These are phyloP conservation scores for Emydocephalus ijimae DNA, from an alignment of 2,113 vertebrate species.

Conservation along the genomic window DNA sequence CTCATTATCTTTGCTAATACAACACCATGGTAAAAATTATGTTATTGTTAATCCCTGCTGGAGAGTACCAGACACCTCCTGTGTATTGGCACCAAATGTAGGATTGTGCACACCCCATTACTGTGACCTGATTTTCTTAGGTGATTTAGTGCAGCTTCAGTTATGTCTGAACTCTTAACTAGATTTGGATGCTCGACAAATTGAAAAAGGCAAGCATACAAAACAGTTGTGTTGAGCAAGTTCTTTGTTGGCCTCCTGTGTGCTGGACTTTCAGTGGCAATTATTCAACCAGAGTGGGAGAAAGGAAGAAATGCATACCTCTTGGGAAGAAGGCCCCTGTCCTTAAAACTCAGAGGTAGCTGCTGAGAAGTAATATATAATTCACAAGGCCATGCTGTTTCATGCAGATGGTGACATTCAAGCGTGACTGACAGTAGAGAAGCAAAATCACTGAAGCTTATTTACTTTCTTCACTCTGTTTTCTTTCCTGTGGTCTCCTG, in stretches of 20 bases:
- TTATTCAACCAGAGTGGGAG: slow-evolving; percentile 44
- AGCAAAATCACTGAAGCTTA: slow-evolving; percentile 33
- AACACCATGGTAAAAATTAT: slow-evolving; percentile 11
- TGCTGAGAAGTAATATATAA: slow-evolving; percentile 64
- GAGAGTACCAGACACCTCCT: slow-evolving; percentile 29
- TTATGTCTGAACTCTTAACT: neutral
- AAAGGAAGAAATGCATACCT: slow-evolving; percentile 45
- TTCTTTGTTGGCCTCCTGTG: slow-evolving; percentile 3
- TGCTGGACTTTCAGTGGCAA: slow-evolving; percentile 38
- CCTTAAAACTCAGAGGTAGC: slow-evolving; percentile 44
- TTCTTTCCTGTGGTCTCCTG: slow-evolving; percentile 30
- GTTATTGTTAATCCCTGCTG: slow-evolving; percentile 41
- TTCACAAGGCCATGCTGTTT: slow-evolving; percentile 63
- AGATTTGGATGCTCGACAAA: neutral
- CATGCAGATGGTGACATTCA: slow-evolving; percentile 65
- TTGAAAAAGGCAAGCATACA: neutral
- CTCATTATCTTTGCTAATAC: slow-evolving; percentile 14
- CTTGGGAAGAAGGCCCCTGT: slow-evolving; percentile 48
- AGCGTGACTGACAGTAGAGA: slow-evolving; percentile 60
- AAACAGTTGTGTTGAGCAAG: neutral
- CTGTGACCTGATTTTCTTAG: slow-evolving; percentile 54
- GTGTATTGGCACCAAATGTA: slow-evolving; percentile 39
- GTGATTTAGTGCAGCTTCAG: slow-evolving; percentile 20
- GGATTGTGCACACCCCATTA: slow-evolving; percentile 40
- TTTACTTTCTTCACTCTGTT: slow-evolving; percentile 35